A percentile compares a stretch with the other conserved stretches of the same genome.
Conservation (phyloP, 2,888 invertebrate species). For the Dinocampus coccinellae region DNA sequence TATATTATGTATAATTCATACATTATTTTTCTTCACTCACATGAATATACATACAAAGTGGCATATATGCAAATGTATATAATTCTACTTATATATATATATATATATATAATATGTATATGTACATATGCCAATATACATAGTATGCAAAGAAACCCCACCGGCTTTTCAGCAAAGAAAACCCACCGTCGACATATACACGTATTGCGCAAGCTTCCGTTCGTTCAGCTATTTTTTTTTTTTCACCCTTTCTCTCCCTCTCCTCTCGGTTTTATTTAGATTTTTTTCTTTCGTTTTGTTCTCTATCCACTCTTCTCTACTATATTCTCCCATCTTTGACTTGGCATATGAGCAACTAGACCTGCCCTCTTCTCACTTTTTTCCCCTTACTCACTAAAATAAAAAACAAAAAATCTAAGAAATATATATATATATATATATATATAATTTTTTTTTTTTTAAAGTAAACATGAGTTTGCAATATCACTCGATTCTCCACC, state of each 20-base stretch:
- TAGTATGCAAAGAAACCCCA: constrained; percentile 45
- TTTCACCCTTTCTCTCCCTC: neutral
- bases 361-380: neutral
- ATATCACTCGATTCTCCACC: constrained; percentile 44
- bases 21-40: too few relatives aligned
- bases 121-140: constrained; percentile 7
- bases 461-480: constrained; percentile 41
- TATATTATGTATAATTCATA: too few relatives aligned
- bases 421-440: too few relatives aligned
- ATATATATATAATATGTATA: neutral
- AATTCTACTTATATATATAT: neutral
- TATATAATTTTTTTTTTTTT: too few relatives aligned
- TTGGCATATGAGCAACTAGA: constrained; percentile 19
- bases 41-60: too few relatives aligned
- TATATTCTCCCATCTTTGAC: constrained; percentile 9
- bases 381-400: too few relatives aligned
- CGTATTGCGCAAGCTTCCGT: constrained; percentile 51
- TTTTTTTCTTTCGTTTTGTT: neutral
- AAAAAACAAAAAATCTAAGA: too few relatives aligned
- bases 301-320: neutral
- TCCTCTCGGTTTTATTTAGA: neutral
- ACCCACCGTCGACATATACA: constrained; percentile 51
- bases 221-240: constrained; percentile 34
- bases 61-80: too few relatives aligned
- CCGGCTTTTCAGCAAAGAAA: constrained; percentile 54